Base-by-base conservation (phyloP, 1,140 invertebrate species). In the Drosophila parabipectinata region DNA sequence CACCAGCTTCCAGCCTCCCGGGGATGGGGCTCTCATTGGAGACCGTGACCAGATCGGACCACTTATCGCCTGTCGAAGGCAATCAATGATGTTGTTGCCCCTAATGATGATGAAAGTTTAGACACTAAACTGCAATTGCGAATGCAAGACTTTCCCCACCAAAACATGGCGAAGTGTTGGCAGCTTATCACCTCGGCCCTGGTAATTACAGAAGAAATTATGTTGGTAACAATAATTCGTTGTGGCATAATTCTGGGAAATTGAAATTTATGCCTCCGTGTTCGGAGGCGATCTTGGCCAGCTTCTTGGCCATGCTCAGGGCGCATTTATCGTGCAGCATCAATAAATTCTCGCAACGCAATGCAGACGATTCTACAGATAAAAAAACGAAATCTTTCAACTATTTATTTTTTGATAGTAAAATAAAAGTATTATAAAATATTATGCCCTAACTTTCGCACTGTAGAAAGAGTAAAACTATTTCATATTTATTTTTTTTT, bases 181-280 rank as follows among this genome's bases (percentile, higher is more conserved):
- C 63, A 55, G 71, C 56, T 88, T 88, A 82, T 85, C 82, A 87
- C 83, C 83, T 87, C 47, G 77, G 12, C 41, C 21, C 39, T 37
- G 61, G 79, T 89, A 88, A 88, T 88, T 88, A 88, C 83, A 88
- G 72, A 69, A 57, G 58, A 79, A 79, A 88, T 83, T 59, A 76
- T 88, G 83, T 83, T 64, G 83, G 78, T 59, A 77, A 77, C 83
- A 77, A 88, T 88, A 88, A 88, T 88, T 88, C 83, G 84, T 74
- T 69, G 59, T 83, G 76, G 69, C 75, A 88, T 82, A 82, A 88
- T 88, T 88, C 82, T 68, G 59, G 79, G 82, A 87, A 87, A 82
- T 45, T 87, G 66, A 88, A 88, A 82, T 88, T 88, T 87, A 87
- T 88, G 82, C 75, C 71, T 64, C 21, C 66, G 55, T 73, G 57